Evolutionary conservation across 2,888 invertebrate species (phyloP), one percentile per base, ranked within the genome.

Genomic region (Danaus chrysippus): DNA sequence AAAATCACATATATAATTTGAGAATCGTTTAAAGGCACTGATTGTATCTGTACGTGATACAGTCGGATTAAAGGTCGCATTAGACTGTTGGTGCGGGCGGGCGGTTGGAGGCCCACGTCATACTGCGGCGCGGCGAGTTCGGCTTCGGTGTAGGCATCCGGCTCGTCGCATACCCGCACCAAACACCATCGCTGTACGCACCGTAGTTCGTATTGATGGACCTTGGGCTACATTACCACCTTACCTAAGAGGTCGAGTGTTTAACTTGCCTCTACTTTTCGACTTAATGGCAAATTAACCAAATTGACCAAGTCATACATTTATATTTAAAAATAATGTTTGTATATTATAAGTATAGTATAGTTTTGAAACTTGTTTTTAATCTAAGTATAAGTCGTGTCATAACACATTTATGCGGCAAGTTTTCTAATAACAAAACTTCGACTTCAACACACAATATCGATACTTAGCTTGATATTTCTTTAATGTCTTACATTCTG

Each of bases 191-290:
- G 73, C 73, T 68, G 68, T 68, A 82, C 81, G 79, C 82, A 83
- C 86, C 86, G 85, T 87, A 82, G 83, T 83, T 83, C 84, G 83
- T 86, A 87, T 84, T 81, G 81, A 86, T 84, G 72, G 81, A 81
- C 88, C 88, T 89, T 87, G 89, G 80, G 70, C 88, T 81, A 87
- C 78, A 84, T 84, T 81, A 81, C 76, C 76, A 68, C 66, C 66
- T 64, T 65, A 56, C 55, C 59, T 46, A 10, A 49, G 43, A 49
- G 49, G 49, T 49, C 49, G 17, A 15, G 13, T 46, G 15, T 46
- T 34, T 34, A 34, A 34, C 23, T 34, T 34, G 23, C 6, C 23
- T 34, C 23, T 34, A 34, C 59, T 34, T 43, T 54, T 23, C n/a
- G 49, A 49, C 23, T 52, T 12, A 49, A 60, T 56, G 54, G 54